Evolutionary conservation across 2,888 invertebrate species (phyloP), one percentile per base, ranked within the genome.

Genomic region (Orthosia gothica): DNA sequence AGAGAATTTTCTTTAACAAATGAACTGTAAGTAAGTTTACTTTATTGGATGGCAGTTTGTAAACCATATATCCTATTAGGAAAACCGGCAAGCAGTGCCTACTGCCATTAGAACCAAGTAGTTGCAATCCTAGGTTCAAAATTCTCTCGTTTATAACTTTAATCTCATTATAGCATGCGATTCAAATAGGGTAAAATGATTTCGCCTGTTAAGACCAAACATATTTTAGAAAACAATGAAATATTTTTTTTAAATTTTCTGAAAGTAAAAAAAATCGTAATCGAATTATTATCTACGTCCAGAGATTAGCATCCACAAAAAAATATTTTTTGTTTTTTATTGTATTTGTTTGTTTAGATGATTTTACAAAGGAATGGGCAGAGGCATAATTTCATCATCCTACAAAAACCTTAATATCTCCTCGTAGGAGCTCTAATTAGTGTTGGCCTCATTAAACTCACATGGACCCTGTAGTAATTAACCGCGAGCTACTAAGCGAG

Each of bases 391-490:
- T 20, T 58, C 58, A 50, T 74, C 45, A 18, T 55, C 47, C 20
- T 12, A 71, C 16, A 63, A 70, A 62, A 70, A 58, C 16, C 57
- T 13, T 66, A 55, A 58, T 70, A 59, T n/a, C 64, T 62, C 7
- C 12, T 61, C 23, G 47, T 12, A 58, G 26, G 59, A 52, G 16
- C 23, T 18, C 80, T 81, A 83, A 85, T 85, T 81, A 86, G 79
- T 64, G 70, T 63, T 68, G 79, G 76, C 52, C 77, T 88, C 82
- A 84, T 88, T 88, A 85, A 85, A 81, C 76, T 70, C 83, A 75
- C 76, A 75, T 81, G 78, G 72, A 67, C 79, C 16, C 75, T 78
- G 77, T 65, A 81, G 68, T 84, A 83, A 86, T 85, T 85, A 85
- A 82, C 79, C 78, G 50, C 75, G 5, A 57, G 69, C 49, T 58